Conservation (phyloP, 2,113 vertebrate species). For the Rhinopomastus cyanomelas region DNA sequence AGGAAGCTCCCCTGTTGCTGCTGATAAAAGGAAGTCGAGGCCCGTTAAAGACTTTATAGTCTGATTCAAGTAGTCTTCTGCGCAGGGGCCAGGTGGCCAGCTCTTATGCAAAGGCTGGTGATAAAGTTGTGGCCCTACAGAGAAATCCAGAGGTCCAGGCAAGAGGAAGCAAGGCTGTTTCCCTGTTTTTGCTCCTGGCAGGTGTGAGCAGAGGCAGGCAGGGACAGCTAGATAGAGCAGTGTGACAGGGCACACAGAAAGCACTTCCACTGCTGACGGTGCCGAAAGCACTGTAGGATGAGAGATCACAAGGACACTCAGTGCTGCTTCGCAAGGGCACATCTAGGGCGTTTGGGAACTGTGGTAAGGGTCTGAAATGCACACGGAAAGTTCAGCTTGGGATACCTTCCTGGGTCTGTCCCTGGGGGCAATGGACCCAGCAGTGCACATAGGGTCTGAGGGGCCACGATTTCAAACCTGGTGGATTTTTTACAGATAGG, state of each 20-base stretch:
- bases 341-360: not conserved
- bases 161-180: not conserved
- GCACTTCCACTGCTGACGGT: not conserved
- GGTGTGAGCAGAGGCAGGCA: not conserved
- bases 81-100: no score
- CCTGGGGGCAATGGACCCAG: not conserved
- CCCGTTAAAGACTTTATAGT: no score
- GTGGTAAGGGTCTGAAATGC: not conserved
- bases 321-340: not conserved
- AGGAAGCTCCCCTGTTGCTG: no score
- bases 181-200: not conserved
- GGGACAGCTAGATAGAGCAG: not conserved
- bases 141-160: not conserved
- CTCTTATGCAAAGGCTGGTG: no score
- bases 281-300: not conserved
- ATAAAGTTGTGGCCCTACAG: not conserved
- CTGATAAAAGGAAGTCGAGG: no score
- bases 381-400: not conserved
- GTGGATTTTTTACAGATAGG: not conserved
- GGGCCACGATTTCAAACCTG: not conserved
- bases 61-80: no score
- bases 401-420: not conserved
- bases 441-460: not conserved
- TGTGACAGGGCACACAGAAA: not conserved
- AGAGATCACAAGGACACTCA: not conserved